phyloP scores from a whole-genome alignment of 2,888 invertebrate genomes.

The Papilio elwesi region DNA sequence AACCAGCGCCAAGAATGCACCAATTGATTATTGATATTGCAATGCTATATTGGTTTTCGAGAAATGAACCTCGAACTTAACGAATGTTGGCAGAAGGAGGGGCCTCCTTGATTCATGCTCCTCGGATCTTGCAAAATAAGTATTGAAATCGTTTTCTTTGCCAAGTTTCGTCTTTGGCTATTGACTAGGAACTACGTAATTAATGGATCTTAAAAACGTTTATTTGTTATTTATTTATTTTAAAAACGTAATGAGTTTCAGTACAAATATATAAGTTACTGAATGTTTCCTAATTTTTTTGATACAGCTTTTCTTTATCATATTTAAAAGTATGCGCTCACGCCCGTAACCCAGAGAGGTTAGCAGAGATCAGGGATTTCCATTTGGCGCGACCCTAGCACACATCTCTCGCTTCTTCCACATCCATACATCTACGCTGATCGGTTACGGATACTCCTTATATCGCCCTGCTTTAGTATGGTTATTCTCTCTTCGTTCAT shows the following conservation, averaged over 20 bases:
- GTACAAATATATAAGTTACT: no score
- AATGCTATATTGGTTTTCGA: constrained; percentile 74
- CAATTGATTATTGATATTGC: constrained; percentile 84
- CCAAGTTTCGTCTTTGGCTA: constrained; percentile 42
- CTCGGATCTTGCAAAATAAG: constrained; percentile 43
- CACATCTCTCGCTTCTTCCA: no score
- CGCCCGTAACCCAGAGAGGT: no score
- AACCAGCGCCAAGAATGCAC: constrained; percentile 80
- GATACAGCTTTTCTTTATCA: no score
- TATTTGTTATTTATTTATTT: background rate
- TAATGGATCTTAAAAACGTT: constrained; percentile 11
- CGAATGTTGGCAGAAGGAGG: constrained; percentile 44
- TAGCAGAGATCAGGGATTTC: no score
- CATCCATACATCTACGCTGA: no score
- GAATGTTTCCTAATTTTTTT: no score
- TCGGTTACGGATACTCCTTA: no score
- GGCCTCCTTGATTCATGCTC: constrained; percentile 46
- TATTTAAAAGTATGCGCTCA: no score
- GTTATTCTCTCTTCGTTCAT: no score
- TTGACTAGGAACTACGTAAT: constrained; percentile 13
- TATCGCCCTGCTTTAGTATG: no score
- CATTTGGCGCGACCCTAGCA: no score
- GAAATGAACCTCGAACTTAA: constrained; percentile 61
- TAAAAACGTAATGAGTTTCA: background rate
- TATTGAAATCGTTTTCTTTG: constrained; percentile 35